Conservation (phyloP, 2,888 invertebrate genomes). For the Dynastes grantii region DNA sequence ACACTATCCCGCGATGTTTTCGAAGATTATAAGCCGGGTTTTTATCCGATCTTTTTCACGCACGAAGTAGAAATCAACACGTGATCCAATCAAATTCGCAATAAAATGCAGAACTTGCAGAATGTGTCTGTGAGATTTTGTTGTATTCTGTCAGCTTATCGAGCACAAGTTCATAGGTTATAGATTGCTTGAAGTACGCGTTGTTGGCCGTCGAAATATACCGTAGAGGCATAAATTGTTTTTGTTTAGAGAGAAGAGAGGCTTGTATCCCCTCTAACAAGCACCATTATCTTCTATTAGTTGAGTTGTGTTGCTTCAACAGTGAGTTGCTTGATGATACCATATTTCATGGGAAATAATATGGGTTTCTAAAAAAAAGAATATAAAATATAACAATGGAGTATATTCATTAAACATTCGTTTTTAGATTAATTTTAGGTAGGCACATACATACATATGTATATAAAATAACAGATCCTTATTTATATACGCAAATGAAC, state of each 20-base stretch:
- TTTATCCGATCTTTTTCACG: background rate
- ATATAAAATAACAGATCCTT: too few relatives aligned
- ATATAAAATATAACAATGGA: too few relatives aligned
- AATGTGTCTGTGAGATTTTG: background rate
- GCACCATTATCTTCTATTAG: constrained; percentile 13
- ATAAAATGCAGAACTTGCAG: background rate
- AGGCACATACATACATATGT: too few relatives aligned
- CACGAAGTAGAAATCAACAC: background rate
- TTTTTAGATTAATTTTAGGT: too few relatives aligned
- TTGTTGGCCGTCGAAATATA: background rate
- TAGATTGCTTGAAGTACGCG: constrained; percentile 26
- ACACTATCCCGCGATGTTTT: background rate
- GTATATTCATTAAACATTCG: too few relatives aligned
- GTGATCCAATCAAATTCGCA: background rate
- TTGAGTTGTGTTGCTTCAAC: background rate
- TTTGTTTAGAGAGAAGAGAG: constrained; percentile 9
- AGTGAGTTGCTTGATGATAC: background rate
- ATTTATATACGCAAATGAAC: too few relatives aligned
- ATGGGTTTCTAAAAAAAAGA: background rate
- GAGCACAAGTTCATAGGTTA: constrained; percentile 32
- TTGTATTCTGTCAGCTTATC: constrained; percentile 14
- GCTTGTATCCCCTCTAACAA: constrained; percentile 25
- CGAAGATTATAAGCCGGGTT: background rate
- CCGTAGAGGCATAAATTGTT: constrained; percentile 11
- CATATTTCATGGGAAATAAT: background rate